These are phyloP conservation scores for Pipa parva DNA, from an alignment of 2,113 vertebrate genomes.

Conservation along the genomic window DNA sequence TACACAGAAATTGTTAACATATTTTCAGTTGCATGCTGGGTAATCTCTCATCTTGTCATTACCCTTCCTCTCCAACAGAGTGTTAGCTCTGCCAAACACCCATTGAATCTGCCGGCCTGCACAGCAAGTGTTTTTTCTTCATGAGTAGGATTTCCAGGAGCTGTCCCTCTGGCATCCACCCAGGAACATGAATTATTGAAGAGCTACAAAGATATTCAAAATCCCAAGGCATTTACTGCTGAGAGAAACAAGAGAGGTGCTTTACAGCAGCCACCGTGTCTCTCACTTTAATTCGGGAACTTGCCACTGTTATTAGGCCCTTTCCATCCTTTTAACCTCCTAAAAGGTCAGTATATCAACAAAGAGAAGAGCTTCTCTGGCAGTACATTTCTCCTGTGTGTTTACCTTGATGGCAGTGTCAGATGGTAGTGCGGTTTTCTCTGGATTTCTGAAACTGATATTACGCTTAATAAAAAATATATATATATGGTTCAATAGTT, in stretches of 20 bases:
- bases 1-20: not conserved
- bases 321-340: constrained; percentile 24
- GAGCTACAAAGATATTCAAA: not conserved
- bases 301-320: constrained; percentile 13
- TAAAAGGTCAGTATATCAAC: constrained; percentile 30
- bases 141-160: not conserved
- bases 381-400: not conserved
- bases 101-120: not conserved
- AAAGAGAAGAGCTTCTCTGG: constrained; percentile 9
- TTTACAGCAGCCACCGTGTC: not conserved
- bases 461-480: too few relatives aligned
- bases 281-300: constrained; percentile 14
- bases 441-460: constrained; percentile 14
- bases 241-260: not conserved
- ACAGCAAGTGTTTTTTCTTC: not conserved
- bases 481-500: too few relatives aligned
- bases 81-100: not conserved
- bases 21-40: not conserved
- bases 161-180: not conserved
- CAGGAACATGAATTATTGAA: constrained; percentile 21
- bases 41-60: not conserved
- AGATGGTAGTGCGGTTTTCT: not conserved
- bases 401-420: not conserved
- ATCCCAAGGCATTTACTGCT: constrained; percentile 1
- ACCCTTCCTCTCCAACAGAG: not conserved